Evolutionary conservation across 2,888 invertebrate species (phyloP), one percentile per base, ranked within the genome.

Genomic region (Harpalus rufipes): DNA sequence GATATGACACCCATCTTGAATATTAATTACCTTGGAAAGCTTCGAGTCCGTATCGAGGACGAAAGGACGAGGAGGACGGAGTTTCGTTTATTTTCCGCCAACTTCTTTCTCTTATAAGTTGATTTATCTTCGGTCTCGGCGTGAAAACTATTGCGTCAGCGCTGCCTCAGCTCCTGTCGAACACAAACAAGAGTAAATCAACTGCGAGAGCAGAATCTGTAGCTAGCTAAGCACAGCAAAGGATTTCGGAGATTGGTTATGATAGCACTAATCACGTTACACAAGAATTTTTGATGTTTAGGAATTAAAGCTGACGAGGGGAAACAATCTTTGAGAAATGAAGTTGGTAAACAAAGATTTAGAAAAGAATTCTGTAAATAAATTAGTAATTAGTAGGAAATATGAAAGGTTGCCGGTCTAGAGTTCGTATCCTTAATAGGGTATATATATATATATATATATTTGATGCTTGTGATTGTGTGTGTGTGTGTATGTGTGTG

Each of bases 111-210:
- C 61, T 61, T 78, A 84, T 84, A 84, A 84, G 78, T 84, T 84
- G 84, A 84, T 84, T 84, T 84, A 84, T 84, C 63, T 78, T 56
- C 84, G 65, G 78, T 65, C 78, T 84, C 84, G 32, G 78, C 56
- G 83, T 74, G 84, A 84, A 84, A 84, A 84, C 84, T 84, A 84
- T 84, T 63, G 84, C 84, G 84, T 84, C 84, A 84, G 84, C 84
- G 78, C 76, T 51, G 63, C 16, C 59, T 78, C 84, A 84, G 84
- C 84, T 58, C 51, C 61, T 84, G 84, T 84, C 84, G 84, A 84
- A 84, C 84, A 84, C 84, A 84, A 84, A 84, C 84, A 84, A 65
- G 65, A 84, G 78, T 84, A 84, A 84, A 84, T 84, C 84, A 84
- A 84, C 44, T 51, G 84, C 78, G 44, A 39, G 78, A 41, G 63